Evolutionary conservation across 1,140 invertebrate genomes (phyloP).

Genomic region (Heliconius eleuchia): DNA sequence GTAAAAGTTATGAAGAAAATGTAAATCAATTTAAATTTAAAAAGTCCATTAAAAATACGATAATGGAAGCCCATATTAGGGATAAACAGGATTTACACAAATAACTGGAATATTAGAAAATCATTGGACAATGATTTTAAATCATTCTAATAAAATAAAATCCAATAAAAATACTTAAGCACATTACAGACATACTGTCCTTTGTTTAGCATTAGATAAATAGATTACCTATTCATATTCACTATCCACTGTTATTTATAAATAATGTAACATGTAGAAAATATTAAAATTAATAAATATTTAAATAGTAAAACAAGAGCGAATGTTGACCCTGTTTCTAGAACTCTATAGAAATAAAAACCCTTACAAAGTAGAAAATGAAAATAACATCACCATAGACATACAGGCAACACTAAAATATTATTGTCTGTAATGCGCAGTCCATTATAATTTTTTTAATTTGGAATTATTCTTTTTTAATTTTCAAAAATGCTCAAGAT

Average conservation of each 20-base stretch:
- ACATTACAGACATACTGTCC: background rate
- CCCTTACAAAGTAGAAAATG: background rate
- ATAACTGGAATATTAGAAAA: background rate
- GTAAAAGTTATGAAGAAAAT: background rate
- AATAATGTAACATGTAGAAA: background rate
- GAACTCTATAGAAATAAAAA: background rate
- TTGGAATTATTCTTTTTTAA: background rate
- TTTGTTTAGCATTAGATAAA: background rate
- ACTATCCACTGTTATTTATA: background rate
- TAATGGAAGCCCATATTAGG: slow-evolving; percentile 3
- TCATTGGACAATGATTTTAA: background rate
- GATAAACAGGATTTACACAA: background rate
- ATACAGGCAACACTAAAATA: background rate
- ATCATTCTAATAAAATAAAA: background rate
- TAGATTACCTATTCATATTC: background rate
- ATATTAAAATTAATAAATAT: background rate
- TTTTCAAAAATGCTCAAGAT: background rate
- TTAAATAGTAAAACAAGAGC: background rate
- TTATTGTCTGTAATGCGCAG: slow-evolving; percentile 7
- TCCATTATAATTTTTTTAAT: background rate
- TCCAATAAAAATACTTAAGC: background rate
- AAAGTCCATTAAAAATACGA: background rate
- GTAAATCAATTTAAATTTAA: background rate
- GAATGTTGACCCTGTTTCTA: slow-evolving; percentile 5
- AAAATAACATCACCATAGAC: background rate